Base-by-base conservation (phyloP, 2,888 invertebrate genomes). In the Operophtera brumata region DNA sequence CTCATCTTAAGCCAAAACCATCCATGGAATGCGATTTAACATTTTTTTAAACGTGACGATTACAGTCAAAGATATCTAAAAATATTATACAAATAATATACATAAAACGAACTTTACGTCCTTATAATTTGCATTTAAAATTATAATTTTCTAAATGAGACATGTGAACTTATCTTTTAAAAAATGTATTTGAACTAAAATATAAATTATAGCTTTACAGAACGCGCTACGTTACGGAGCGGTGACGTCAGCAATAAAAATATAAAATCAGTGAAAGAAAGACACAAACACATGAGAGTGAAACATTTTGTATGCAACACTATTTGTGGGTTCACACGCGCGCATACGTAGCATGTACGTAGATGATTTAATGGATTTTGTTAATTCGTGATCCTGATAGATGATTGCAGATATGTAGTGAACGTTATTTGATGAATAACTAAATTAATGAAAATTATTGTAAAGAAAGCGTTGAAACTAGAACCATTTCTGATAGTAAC, bases 141-240 rank as follows among this genome's bases (percentile, higher is more conserved):
- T 58, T 73, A 51, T 49, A 75, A 75, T 67, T 68, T 75, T 69
- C 69, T 80, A 81, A 74, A 73, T 80, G 78, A 82, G 78, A 80
- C 64, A 75, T 75, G 71, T 77, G 78, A 76, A 67, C 73, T 80
- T 78, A 77, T 61, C 52, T 62, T 62, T 70, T 77, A 77, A 73
- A 74, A 20, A 20, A 20, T 75, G 71, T 69, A 69, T 73, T 78
- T 78, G 73, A 80, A 80, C 75, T 80, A 75, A 73, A 75, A 65
- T 65, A 75, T 69, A 67, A 65, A 57, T 65, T 64, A 63, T 62
- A 56, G 32, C 25, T n/a, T 32, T 26, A 48, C 32, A 14, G 25
- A 20, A 39, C 37, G 26, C 51, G 41, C 43, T 44, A 26, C 11
- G 10, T 41, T 2, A 6, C 11, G 11, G 34, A 42, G 43, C 39